These are phyloP conservation scores for Enteromius treurensis DNA, from an alignment of 2,797 vertebrate species.

Conservation along the genomic window DNA sequence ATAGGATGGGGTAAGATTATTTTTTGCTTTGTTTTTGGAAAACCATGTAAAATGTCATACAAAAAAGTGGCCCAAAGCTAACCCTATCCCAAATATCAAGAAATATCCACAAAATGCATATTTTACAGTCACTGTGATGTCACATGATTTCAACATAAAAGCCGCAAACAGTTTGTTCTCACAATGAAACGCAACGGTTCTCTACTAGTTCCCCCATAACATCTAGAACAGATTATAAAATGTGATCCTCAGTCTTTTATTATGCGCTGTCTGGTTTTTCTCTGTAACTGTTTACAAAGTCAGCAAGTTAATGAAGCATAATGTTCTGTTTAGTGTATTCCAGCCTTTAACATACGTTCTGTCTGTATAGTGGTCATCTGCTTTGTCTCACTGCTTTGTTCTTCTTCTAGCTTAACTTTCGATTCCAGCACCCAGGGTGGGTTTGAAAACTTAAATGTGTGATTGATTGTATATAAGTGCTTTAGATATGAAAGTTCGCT, in stretches of 20 bases:
- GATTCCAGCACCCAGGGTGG: conserved; percentile 31
- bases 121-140: not conserved
- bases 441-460: conserved; percentile 46
- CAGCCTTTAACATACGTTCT: conserved; percentile 7
- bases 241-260: not conserved
- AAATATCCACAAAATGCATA: not conserved
- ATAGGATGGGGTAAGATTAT: no score
- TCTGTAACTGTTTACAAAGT: not conserved
- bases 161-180: not conserved
- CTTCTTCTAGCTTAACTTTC: conserved; percentile 27
- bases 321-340: not conserved
- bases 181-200: not conserved
- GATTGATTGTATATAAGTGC: conserved; percentile 65
- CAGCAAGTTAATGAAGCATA: not conserved
- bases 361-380: conserved; percentile 14
- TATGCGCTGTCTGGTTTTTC: not conserved
- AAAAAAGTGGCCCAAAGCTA: no score
- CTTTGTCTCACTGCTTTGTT: conserved; percentile 42
- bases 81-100: not conserved
- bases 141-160: not conserved
- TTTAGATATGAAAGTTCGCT: conserved; percentile 51
- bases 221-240: not conserved
- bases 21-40: no score
- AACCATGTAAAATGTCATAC: no score
- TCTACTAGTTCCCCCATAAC: not conserved